A percentile compares a stretch with the other conserved stretches of the same genome.
Conservation (phyloP, 2,888 invertebrate genomes). For the Zaprionus lineosus region DNA sequence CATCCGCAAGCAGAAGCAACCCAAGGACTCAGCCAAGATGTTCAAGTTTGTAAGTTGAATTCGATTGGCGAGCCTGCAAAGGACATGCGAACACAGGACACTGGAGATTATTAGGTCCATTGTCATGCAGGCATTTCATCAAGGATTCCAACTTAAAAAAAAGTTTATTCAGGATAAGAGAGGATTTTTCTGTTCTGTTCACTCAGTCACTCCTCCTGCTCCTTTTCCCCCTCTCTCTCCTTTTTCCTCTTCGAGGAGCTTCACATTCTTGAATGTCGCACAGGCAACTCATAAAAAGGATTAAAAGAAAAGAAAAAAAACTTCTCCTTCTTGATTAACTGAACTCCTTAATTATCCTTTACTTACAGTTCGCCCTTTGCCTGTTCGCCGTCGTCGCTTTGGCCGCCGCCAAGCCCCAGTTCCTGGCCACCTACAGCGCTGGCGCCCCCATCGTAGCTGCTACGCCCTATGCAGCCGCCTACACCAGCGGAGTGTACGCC, state of each 20-base stretch:
- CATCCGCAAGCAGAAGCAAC: slow-evolving; percentile 51
- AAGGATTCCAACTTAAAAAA: no score
- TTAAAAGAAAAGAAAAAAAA: no score
- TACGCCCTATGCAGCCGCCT: slow-evolving; percentile 69
- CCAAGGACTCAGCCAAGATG: slow-evolving; percentile 66
- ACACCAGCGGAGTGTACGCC: slow-evolving; percentile 71
- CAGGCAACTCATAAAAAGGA: no score
- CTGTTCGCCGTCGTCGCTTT: slow-evolving; percentile 71
- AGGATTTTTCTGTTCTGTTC: no score
- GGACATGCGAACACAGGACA: neutral
- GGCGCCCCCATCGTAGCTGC: slow-evolving; percentile 70
- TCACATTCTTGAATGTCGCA: no score
- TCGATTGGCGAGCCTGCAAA: neutral
- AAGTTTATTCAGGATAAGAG: no score
- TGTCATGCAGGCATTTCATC: no score
- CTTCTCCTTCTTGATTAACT: no score
- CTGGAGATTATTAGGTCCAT: no score
- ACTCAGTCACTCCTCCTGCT: no score
- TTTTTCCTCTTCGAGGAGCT: no score
- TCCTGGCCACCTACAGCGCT: slow-evolving; percentile 67
- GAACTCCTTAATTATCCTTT: neutral
- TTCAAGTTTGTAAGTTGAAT: slow-evolving; percentile 79
- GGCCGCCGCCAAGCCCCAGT: slow-evolving; percentile 71
- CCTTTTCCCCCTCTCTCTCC: no score
- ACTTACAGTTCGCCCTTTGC: slow-evolving; percentile 67